Evolutionary conservation across 2,888 invertebrate species (phyloP).

Genomic region (Erannis defoliaria): DNA sequence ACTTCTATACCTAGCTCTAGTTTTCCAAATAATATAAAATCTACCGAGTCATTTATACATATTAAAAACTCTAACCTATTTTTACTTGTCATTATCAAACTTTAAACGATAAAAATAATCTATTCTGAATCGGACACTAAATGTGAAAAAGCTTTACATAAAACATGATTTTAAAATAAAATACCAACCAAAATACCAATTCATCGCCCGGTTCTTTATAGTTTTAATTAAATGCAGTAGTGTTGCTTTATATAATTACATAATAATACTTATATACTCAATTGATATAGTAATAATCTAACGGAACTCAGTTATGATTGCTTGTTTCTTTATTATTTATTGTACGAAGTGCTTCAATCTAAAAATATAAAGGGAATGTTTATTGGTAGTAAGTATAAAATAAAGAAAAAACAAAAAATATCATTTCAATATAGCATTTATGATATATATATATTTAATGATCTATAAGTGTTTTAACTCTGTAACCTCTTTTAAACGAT

Average conservation of each 20-base stretch:
- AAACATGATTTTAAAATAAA: background rate
- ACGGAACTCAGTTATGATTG: constrained; percentile 42
- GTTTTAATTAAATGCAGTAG: background rate
- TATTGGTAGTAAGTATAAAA: constrained; percentile 6
- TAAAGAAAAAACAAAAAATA: constrained; percentile 27
- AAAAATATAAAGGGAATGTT: constrained; percentile 15
- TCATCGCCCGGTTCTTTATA: constrained; percentile 28
- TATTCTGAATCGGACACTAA: background rate
- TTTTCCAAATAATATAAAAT: background rate
- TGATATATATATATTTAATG: constrained; percentile 3
- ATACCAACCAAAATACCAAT: background rate
- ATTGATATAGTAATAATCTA: background rate
- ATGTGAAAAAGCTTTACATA: background rate
- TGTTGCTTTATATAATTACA: background rate
- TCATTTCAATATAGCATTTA: constrained; percentile 21
- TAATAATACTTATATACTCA: background rate
- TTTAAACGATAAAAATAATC: background rate
- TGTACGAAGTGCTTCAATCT: constrained; percentile 36
- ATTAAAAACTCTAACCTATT: background rate
- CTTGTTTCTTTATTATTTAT: background rate
- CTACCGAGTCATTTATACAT: background rate
- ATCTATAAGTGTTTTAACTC: too few relatives aligned
- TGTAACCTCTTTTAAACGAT: constrained; percentile 18
- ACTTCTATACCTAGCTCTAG: background rate
- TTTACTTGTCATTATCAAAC: background rate